Base-by-base conservation (phyloP, 2,797 vertebrate species). In the Diceros bicornis region DNA sequence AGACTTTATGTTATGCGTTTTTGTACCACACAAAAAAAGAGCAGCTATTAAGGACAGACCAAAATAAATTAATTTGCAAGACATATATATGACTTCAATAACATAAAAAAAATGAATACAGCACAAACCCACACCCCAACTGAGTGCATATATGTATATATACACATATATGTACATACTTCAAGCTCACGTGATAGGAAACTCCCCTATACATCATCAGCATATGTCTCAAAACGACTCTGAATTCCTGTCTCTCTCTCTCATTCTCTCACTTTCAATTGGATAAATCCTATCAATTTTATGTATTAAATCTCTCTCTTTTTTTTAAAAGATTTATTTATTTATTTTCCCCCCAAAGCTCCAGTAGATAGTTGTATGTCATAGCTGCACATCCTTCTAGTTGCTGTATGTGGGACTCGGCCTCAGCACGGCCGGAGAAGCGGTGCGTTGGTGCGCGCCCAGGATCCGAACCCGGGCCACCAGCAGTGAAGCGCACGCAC, bases 251-350 rank as follows among this genome's bases (percentile, higher is more conserved):
- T 88, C 61, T 64, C 85, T 86, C 85, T 86, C 82, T 93, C 81
- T 93, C 52, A 87, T 50, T 89, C 71, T 4, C 47, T 83, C 21
- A 79, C 8, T 55, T 64, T 95, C 75, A 95, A 68, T 0, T 79
- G 52, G 41, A 55, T 64, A 94, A 95, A 55, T 89, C 17, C 64
- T 69, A 87, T 74, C 69, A 86, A 83, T 78, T 83, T 92, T 64
- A 64, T 23, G 41, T 32, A 77, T 69, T 68, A 74, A 78, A 11
- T 37, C 37, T 41, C 44, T 92, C 50, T 83, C n/a, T n/a, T n/a
- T n/a, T n/a, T n/a, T n/a, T n/a, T n/a, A n/a, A n/a, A n/a, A n/a
- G n/a, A n/a, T n/a, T n/a, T n/a, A n/a, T n/a, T n/a, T n/a, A n/a
- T n/a, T n/a, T n/a, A n/a, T n/a, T n/a, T n/a, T n/a, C n/a, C n/a